phyloP scores from a whole-genome alignment of 2,888 invertebrate species.

The Elegia similella region DNA sequence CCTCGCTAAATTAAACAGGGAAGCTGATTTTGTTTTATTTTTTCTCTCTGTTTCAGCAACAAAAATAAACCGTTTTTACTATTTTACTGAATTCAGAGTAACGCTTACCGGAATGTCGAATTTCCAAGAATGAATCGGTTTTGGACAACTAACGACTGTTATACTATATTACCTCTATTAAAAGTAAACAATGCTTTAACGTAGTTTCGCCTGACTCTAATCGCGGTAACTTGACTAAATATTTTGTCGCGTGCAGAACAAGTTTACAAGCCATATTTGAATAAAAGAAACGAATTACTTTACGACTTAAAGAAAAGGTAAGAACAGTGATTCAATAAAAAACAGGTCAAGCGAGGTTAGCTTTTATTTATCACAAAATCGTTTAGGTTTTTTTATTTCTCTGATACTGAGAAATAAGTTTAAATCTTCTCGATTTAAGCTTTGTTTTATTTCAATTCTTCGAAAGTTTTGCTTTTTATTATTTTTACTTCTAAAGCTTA shows the following conservation, averaged over 20 bases:
- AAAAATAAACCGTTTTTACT: slow-evolving; percentile 31
- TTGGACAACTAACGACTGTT: neutral
- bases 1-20: slow-evolving; percentile 78
- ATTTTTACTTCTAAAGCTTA: neutral
- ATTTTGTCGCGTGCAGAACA: slow-evolving; percentile 63
- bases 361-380: slow-evolving; percentile 19
- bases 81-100: slow-evolving; percentile 20
- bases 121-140: neutral
- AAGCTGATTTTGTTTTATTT: slow-evolving; percentile 68
- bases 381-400: slow-evolving; percentile 12
- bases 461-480: neutral
- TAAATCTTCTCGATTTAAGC: slow-evolving; percentile 15
- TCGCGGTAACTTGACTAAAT: slow-evolving; percentile 54
- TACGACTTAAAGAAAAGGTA: slow-evolving; percentile 33
- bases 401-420: slow-evolving; percentile 13
- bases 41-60: slow-evolving; percentile 53
- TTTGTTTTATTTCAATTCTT: slow-evolving; percentile 12
- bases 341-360: slow-evolving; percentile 17
- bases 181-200: slow-evolving; percentile 44
- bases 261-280: slow-evolving; percentile 45
- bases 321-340: slow-evolving; percentile 24
- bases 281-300: slow-evolving; percentile 53
- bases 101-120: slow-evolving; percentile 21
- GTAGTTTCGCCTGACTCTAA: slow-evolving; percentile 57
- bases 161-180: slow-evolving; percentile 29